phyloP scores from a whole-genome alignment of 1,140 invertebrate species.

The Globodera ellingtonae region DNA sequence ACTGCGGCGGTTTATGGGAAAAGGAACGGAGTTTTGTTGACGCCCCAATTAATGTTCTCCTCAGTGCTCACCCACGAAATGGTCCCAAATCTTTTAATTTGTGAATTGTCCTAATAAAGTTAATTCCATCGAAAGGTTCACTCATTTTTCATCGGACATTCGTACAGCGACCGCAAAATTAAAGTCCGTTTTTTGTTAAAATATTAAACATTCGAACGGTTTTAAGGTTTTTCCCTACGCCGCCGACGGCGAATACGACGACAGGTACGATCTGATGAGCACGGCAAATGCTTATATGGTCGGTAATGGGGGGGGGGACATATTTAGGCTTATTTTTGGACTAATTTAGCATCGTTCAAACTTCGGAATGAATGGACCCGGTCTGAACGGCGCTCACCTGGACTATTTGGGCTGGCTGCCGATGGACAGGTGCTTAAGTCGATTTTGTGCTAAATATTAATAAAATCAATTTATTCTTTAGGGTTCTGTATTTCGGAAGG shows the following conservation, averaged over 20 bases:
- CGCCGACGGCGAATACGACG: constrained; percentile 59
- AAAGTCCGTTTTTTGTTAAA: constrained; percentile 36
- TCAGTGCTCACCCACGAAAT: constrained; percentile 62
- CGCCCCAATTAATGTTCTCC: constrained; percentile 59
- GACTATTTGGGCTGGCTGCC: constrained; percentile 64
- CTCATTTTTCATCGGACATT: constrained; percentile 63
- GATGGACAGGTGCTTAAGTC: constrained; percentile 44
- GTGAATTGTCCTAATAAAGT: neutral
- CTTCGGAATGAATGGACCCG: constrained; percentile 62
- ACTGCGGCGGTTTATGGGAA: constrained; percentile 63
- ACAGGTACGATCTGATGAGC: constrained; percentile 62
- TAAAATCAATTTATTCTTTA: neutral
- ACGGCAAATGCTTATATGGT: constrained; percentile 65
- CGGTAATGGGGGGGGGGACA: neutral
- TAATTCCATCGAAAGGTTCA: constrained; percentile 38
- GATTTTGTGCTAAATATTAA: neutral
- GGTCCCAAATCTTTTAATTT: constrained; percentile 31
- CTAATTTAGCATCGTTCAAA: constrained; percentile 41
- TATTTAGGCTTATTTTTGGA: neutral
- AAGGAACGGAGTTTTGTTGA: constrained; percentile 58
- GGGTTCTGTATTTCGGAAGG: constrained; percentile 59
- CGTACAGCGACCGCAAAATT: constrained; percentile 63
- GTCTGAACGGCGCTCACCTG: constrained; percentile 60
- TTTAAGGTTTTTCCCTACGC: constrained; percentile 62
- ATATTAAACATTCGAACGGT: neutral